Conservation (phyloP, 2,888 invertebrate species). For the Scaptomyza caliginosa region DNA sequence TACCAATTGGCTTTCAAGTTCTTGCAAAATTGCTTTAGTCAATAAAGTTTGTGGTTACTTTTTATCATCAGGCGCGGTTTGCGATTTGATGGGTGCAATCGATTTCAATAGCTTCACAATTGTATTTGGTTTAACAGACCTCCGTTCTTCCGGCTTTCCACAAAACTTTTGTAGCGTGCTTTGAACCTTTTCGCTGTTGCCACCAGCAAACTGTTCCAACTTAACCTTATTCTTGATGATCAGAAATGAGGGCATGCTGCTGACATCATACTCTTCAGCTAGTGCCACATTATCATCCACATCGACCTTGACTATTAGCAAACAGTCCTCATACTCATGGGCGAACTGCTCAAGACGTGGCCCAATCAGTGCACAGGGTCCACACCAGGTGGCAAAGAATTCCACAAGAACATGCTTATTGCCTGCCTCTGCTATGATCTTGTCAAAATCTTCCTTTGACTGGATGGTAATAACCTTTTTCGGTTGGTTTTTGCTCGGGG, state of each 20-base stretch:
- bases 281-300: conserved; percentile 94
- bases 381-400: conserved; percentile 96
- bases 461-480: conserved; percentile 59
- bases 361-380: conserved; percentile 94
- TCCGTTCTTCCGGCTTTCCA: conserved; percentile 41
- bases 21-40: neutral
- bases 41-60: conserved; percentile 12
- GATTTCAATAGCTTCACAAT: conserved; percentile 26
- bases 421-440: conserved; percentile 52
- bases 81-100: conserved; percentile 12
- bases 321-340: conserved; percentile 85
- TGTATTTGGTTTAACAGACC: neutral
- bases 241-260: conserved; percentile 94
- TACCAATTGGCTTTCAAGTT: neutral
- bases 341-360: conserved; percentile 91
- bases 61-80: neutral
- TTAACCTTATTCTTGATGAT: conserved; percentile 90
- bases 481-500: conserved; percentile 4
- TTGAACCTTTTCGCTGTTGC: conserved; percentile 89
- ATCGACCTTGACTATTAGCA: conserved; percentile 87
- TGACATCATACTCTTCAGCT: conserved; percentile 89
- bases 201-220: conserved; percentile 90
- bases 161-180: conserved; percentile 56
- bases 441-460: conserved; percentile 58
- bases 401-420: conserved; percentile 87